Evolutionary conservation across 2,797 vertebrate genomes (phyloP).

Genomic region (Potorous gilbertii): DNA sequence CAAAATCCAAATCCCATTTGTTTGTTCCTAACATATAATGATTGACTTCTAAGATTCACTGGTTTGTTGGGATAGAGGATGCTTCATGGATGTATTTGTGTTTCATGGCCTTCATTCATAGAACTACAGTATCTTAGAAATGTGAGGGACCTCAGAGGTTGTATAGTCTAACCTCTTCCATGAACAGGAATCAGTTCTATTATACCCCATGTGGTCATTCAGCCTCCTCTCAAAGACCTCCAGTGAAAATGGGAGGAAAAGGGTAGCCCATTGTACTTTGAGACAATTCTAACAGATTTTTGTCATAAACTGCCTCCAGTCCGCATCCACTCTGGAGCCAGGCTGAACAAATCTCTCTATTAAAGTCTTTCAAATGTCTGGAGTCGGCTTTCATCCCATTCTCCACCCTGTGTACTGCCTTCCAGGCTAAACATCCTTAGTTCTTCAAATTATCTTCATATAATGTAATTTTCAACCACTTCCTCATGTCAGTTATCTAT

Average conservation of each 20-base stretch:
- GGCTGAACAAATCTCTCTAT: background rate
- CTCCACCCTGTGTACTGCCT: background rate
- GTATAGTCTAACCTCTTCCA: background rate
- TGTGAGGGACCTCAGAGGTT: background rate
- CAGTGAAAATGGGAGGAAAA: background rate
- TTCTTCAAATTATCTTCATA: background rate
- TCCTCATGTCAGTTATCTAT: background rate
- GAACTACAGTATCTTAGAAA: background rate
- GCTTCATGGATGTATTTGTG: background rate
- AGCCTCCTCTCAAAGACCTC: background rate
- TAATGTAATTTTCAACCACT: background rate
- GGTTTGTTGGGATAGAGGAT: background rate
- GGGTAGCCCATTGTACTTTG: background rate
- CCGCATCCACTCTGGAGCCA: background rate
- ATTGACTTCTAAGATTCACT: conserved; percentile 14
- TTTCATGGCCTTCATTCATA: background rate
- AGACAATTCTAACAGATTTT: background rate
- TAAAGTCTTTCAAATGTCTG: background rate
- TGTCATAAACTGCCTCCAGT: background rate
- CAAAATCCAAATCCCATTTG: background rate
- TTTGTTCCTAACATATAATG: background rate
- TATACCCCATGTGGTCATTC: background rate
- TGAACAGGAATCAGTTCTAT: background rate
- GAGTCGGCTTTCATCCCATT: background rate
- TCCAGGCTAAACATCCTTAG: background rate